Percentiles rank a stretch among this genome's conserved stretches.
phyloP scores from a whole-genome alignment of 2,113 vertebrate genomes.

The Chamaea fasciata region DNA sequence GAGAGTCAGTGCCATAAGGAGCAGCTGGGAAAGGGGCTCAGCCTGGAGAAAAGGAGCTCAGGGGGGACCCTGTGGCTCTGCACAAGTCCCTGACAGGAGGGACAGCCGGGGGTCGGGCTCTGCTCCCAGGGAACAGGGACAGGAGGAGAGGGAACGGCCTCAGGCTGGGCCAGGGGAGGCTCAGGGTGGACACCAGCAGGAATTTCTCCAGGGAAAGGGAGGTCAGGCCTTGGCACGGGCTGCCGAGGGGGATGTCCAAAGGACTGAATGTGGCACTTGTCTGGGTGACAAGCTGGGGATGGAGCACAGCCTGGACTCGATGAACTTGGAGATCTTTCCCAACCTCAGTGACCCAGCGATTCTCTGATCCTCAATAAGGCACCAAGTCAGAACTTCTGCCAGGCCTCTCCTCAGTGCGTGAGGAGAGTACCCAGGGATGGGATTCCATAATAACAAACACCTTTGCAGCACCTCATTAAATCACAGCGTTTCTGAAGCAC shows the following conservation, averaged over 20 bases:
- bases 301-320: accelerated
- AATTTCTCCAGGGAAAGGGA: not conserved
- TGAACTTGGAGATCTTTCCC: not conserved
- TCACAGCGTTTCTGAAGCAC: constrained; percentile 69
- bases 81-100: not conserved
- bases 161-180: accelerated
- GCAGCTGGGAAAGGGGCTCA: not conserved
- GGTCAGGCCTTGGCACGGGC: not conserved
- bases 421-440: constrained; percentile 39
- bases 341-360: not conserved
- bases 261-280: not conserved
- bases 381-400: constrained; percentile 33
- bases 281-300: not conserved
- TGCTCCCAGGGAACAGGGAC: not conserved
- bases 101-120: accelerated
- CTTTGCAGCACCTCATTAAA: constrained; percentile 77
- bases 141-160: accelerated
- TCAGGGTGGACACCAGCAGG: accelerated
- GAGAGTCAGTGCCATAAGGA: not conserved
- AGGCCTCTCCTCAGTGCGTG: not conserved
- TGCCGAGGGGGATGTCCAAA: not conserved
- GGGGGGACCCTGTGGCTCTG: not conserved
- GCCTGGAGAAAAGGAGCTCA: not conserved
- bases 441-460: constrained; percentile 68
- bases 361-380: not conserved